Evolutionary conservation across 1,140 invertebrate species (phyloP).

Genomic region (Drosophila truncata): DNA sequence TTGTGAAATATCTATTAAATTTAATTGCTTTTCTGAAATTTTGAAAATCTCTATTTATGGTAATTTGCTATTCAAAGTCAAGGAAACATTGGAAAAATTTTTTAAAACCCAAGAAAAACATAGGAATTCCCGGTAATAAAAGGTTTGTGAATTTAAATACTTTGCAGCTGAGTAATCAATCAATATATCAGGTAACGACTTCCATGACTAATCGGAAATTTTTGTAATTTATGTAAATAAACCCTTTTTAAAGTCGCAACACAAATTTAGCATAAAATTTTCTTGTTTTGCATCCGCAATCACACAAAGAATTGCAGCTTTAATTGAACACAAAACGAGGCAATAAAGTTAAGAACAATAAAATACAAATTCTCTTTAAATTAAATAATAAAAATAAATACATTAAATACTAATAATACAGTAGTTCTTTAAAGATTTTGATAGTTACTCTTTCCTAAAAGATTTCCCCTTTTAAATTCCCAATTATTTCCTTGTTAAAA

Average conservation of each 20-base stretch:
- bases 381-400: not conserved
- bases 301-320: conserved; percentile 20
- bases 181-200: conserved; percentile 10
- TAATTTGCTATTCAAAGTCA: conserved; percentile 6
- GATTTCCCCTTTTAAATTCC: not conserved
- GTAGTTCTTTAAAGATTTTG: not conserved
- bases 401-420: not conserved
- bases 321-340: conserved; percentile 5
- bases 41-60: conserved; percentile 1
- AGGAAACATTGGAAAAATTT: conserved; percentile 2
- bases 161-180: conserved; percentile 19
- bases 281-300: conserved; percentile 22
- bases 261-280: conserved; percentile 16
- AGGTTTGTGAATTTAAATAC: not conserved
- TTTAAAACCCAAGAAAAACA: not conserved
- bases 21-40: conserved; percentile 10
- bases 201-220: conserved; percentile 20
- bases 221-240: conserved; percentile 17
- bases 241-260: not conserved
- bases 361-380: not conserved
- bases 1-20: conserved; percentile 16
- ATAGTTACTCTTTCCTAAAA: not conserved
- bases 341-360: not conserved
- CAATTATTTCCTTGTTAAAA: not conserved
- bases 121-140: conserved; percentile 2